Base-by-base conservation (phyloP, 2,113 vertebrate genomes). In the Isurus oxyrinchus region DNA sequence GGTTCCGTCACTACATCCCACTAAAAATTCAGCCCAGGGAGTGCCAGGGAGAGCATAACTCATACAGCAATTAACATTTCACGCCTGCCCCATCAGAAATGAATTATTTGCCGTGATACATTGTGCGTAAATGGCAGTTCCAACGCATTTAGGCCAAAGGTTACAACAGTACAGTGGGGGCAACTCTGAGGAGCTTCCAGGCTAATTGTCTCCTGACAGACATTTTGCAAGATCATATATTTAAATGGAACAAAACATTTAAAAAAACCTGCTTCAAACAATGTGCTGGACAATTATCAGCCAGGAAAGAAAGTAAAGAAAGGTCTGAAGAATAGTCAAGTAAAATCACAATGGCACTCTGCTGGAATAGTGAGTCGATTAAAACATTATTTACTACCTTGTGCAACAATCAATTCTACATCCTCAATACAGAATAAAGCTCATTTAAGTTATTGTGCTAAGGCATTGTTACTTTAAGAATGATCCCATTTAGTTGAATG, bases 371-470 rank as follows among this genome's bases (percentile, higher is more conserved):
- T 49, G n/a, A 55, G 44, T 72, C 13, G 44, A 95, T 95, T 95
- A 95, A 95, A 95, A 95, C 44, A 72, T 95, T 95, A 67, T 69
- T 95, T 95, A 76, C 49, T 76, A 23, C 44, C 67, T 72, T 31
- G 27, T 53, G 10, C 5, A 53, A 25, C 72, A 95, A 95, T 72
- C 66, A 95, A 66, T 95, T 95, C 25, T 55, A 31, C 1, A 5
- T 95, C 14, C 40, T 72, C 44, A 72, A 35, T 53, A 53, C 44
- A 55, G 66, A 95, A 53, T 67, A 95, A 25, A 31, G 67, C 3
- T 72, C 94, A 95, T 55, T 66, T 55, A 76, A 35, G 49, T 35
- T 95, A 95, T 72, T 72, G 94, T 53, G 49, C 11, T 76, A 76
- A 72, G 16, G 27, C 44, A 27, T 25, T 53, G 94, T 19, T 55